A percentile compares a stretch with the other conserved stretches of the same genome.
phyloP scores from a whole-genome alignment of 2,888 invertebrate genomes.

The Dinocampus coccinellae region DNA sequence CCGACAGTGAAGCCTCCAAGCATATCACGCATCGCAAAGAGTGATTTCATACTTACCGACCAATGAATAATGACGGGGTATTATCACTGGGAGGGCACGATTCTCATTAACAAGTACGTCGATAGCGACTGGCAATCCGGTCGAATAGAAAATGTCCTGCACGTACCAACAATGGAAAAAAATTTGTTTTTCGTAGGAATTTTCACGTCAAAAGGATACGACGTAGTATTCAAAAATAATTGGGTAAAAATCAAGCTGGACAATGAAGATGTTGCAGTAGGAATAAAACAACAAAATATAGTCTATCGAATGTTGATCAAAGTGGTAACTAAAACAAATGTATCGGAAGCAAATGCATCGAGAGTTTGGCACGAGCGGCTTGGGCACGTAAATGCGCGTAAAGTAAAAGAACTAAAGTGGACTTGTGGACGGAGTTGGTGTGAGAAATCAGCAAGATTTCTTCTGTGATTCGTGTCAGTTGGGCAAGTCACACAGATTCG shows the following conservation, averaged over 20 bases:
- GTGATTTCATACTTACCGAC: constrained; percentile 35
- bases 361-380: constrained; percentile 34
- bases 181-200: constrained; percentile 5
- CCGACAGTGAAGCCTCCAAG: constrained; percentile 40
- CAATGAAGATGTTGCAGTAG: constrained; percentile 18
- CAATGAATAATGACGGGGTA: constrained; percentile 24
- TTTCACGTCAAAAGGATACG: not conserved
- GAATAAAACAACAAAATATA: constrained; percentile 35
- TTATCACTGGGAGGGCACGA: constrained; percentile 33
- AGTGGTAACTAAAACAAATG: not conserved
- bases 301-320: constrained; percentile 38
- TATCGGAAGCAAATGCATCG: constrained; percentile 24
- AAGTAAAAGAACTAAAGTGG: constrained; percentile 23
- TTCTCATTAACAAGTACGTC: constrained; percentile 34
- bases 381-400: constrained; percentile 23
- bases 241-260: constrained; percentile 29
- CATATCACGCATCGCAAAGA: constrained; percentile 38
- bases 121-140: constrained; percentile 21
- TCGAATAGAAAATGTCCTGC: constrained; percentile 39
- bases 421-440: constrained; percentile 20
- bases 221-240: not conserved
- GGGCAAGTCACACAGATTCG: constrained; percentile 44
- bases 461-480: constrained; percentile 46
- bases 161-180: constrained; percentile 7
- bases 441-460: constrained; percentile 29